Conservation (phyloP, 2,888 invertebrate species). For the Polyommatus iphigenia region DNA sequence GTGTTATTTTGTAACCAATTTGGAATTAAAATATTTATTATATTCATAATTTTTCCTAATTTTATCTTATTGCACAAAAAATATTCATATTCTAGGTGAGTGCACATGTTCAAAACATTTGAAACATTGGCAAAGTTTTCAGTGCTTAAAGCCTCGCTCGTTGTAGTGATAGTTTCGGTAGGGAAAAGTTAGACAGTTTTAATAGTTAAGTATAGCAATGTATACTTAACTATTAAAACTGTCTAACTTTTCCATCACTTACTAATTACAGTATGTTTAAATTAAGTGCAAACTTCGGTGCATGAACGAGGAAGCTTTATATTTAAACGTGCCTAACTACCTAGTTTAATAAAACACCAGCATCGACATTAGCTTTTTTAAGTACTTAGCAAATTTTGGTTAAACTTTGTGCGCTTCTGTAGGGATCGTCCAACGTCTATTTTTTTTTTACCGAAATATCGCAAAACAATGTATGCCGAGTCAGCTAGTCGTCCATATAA, state of each 20-base stretch:
- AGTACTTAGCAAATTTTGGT: too few species aligned
- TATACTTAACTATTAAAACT: too few species aligned
- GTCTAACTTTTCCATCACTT: neutral
- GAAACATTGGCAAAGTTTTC: neutral
- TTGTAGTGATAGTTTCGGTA: conserved; percentile 3
- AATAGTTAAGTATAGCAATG: neutral
- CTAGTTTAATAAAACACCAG: too few species aligned
- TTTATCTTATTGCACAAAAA: neutral
- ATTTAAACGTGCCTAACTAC: neutral
- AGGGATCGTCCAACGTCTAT: too few species aligned
- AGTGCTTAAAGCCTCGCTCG: conserved; percentile 1
- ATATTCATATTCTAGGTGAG: neutral
- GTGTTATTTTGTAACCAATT: neutral
- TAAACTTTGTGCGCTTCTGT: too few species aligned
- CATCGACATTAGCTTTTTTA: too few species aligned
- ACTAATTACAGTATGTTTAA: neutral
- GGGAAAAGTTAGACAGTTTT: neutral
- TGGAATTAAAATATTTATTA: neutral
- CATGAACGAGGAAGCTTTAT: neutral
- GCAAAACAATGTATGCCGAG: neutral
- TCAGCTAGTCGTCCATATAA: neutral
- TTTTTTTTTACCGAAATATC: too few species aligned
- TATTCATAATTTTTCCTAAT: too few species aligned
- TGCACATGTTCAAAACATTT: neutral
- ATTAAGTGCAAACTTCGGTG: neutral